phyloP scores from a whole-genome alignment of 2,888 invertebrate species.

The Synergus itoensis region DNA sequence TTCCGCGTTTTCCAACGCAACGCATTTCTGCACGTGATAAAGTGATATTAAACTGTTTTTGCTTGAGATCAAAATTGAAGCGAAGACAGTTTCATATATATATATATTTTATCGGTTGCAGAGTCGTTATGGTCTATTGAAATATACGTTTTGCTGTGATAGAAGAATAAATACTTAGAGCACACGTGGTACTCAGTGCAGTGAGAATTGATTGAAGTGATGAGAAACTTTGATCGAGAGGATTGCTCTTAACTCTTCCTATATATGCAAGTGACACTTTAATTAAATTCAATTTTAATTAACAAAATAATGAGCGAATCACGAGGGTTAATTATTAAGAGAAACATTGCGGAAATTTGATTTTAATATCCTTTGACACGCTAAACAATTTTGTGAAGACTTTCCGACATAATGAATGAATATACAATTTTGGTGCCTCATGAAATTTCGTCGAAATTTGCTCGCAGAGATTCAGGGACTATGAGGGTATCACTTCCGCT shows the following conservation, averaged over 20 bases:
- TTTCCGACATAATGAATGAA: conserved; percentile 64
- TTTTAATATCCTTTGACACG: not conserved
- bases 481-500: conserved; percentile 71
- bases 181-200: not conserved
- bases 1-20: conserved; percentile 20
- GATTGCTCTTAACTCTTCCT: too few species aligned
- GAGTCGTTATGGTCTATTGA: not conserved
- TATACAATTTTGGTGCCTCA: conserved; percentile 67
- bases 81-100: conserved; percentile 8
- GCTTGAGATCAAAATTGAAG: conserved; percentile 13
- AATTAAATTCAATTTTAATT: not conserved
- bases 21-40: conserved; percentile 15
- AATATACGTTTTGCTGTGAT: not conserved
- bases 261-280: not conserved
- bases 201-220: too few species aligned
- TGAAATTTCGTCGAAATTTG: conserved; percentile 65
- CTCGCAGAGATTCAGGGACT: conserved; percentile 71
- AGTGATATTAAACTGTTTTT: conserved; percentile 37
- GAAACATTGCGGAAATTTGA: not conserved
- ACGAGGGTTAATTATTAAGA: not conserved
- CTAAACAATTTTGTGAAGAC: not conserved
- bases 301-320: not conserved
- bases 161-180: not conserved
- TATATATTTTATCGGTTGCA: conserved; percentile 14
- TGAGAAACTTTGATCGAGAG: not conserved